Conservation (phyloP, 2,113 vertebrate species). For the Varanus salvator region DNA sequence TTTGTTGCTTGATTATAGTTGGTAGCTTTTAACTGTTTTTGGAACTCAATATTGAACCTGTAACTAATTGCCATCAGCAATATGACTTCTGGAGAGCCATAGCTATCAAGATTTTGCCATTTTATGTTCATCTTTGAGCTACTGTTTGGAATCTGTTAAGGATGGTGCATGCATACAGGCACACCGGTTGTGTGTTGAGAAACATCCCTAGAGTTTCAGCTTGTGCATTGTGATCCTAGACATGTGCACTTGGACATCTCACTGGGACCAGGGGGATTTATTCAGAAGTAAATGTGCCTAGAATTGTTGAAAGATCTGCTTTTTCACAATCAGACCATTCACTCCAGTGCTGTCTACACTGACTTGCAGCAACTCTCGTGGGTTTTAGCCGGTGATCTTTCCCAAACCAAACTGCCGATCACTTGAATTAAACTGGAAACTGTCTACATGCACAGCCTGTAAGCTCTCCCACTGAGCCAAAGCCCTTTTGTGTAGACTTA, state of each 20-base stretch:
- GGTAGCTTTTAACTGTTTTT: too few relatives aligned
- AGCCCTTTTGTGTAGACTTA: neutral
- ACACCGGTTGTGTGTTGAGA: too few relatives aligned
- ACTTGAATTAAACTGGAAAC: neutral
- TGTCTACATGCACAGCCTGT: neutral
- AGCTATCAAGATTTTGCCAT: too few relatives aligned
- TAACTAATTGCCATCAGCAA: too few relatives aligned
- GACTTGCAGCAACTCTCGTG: neutral
- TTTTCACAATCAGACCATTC: neutral
- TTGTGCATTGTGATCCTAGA: neutral
- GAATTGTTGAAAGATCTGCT: neutral
- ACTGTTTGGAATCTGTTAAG: neutral
- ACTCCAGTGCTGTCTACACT: neutral
- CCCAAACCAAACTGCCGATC: neutral
- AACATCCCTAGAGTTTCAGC: neutral
- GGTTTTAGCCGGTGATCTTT: neutral
- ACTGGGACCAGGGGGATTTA: neutral
- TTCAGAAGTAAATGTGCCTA: neutral
- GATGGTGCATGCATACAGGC: neutral
- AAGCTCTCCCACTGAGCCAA: neutral
- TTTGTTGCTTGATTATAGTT: too few relatives aligned
- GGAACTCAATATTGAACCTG: too few relatives aligned
- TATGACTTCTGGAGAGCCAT: too few relatives aligned
- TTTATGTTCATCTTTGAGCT: neutral
- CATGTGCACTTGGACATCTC: neutral